These are phyloP conservation scores for Xenus cinereus DNA, from an alignment of 2,113 vertebrate genomes.

Conservation along the genomic window DNA sequence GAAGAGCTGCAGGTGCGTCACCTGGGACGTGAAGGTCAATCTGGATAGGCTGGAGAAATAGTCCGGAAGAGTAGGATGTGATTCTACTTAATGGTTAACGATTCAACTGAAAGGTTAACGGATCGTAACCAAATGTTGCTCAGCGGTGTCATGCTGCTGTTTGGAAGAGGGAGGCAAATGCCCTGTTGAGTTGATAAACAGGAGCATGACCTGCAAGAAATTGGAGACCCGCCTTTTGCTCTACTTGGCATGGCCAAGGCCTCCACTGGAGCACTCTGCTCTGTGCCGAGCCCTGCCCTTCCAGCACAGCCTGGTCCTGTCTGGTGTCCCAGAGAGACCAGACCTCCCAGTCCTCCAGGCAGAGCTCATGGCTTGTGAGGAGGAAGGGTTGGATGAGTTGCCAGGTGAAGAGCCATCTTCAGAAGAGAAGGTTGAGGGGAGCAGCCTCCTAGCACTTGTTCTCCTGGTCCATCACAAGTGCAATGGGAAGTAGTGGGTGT, in stretches of 20 bases:
- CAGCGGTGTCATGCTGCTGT: neutral
- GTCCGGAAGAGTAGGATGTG: neutral
- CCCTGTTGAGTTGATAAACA: neutral
- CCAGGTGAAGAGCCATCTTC: neutral
- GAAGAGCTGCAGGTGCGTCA: neutral
- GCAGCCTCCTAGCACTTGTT: neutral
- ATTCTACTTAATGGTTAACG: neutral
- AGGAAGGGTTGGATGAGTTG: neutral
- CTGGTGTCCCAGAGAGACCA: neutral
- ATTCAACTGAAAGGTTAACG: neutral
- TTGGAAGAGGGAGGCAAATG: neutral
- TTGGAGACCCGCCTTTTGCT: neutral
- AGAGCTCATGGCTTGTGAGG: neutral
- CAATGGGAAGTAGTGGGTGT: neutral
- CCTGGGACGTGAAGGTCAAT: neutral
- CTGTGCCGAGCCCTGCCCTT: neutral
- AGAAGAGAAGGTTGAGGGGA: neutral
- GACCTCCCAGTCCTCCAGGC: fast-evolving
- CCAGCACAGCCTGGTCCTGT: neutral
- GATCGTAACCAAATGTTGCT: neutral
- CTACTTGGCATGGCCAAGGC: fast-evolving
- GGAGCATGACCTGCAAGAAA: neutral
- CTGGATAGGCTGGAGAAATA: neutral
- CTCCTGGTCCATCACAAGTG: neutral
- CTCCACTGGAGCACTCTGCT: fast-evolving